Conservation (phyloP, 2,113 vertebrate genomes). For the Tricholaema leucomelas region DNA sequence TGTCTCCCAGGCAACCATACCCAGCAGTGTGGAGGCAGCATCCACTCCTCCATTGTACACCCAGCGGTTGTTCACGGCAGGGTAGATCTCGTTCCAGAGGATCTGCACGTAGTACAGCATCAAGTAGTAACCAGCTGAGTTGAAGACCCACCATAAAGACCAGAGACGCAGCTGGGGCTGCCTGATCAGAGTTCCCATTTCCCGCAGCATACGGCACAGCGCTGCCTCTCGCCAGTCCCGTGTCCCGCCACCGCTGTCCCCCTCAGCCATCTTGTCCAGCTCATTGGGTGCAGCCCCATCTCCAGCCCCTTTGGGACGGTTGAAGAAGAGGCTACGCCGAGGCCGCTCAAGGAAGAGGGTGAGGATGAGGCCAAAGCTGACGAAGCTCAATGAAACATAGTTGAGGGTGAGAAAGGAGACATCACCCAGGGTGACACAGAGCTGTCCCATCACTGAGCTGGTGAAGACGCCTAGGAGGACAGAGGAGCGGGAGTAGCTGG, state of each 20-base stretch:
- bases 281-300: not conserved
- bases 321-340: conserved; percentile 90
- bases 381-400: conserved; percentile 84
- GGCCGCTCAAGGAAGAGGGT: conserved; percentile 87
- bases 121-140: conserved; percentile 93
- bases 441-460: conserved; percentile 92
- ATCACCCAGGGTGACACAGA: conserved; percentile 73
- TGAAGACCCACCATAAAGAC: conserved; percentile 96
- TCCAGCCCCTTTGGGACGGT: not conserved
- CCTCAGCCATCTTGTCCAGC: conserved; percentile 37
- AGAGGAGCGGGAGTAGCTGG: conserved; percentile 86
- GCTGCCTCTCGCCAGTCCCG: conserved; percentile 60
- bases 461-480: conserved; percentile 91
- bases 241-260: accelerated
- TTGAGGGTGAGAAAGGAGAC: conserved; percentile 76
- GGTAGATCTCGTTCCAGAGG: conserved; percentile 84
- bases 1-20: conserved; percentile 51
- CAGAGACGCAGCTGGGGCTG: conserved; percentile 87
- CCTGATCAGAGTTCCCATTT: conserved; percentile 66
- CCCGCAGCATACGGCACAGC: conserved; percentile 82
- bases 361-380: conserved; percentile 82
- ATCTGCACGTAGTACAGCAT: conserved; percentile 91
- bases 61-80: conserved; percentile 5
- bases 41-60: conserved; percentile 93
- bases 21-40: conserved; percentile 88